A percentile compares a stretch with the other conserved stretches of the same genome.
phyloP scores from a whole-genome alignment of 2,113 vertebrate genomes.

The Pollachius pollachius region DNA sequence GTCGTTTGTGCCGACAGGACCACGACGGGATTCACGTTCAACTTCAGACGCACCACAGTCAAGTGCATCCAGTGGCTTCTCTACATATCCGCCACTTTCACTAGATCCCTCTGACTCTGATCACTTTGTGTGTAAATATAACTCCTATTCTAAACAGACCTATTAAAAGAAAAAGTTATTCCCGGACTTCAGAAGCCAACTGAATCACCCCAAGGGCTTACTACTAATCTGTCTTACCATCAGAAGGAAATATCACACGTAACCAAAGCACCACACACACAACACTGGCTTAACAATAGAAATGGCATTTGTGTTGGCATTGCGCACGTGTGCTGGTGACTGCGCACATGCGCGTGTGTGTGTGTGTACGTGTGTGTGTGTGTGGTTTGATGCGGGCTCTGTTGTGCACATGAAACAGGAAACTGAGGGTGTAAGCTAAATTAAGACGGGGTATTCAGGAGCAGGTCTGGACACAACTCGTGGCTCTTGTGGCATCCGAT shows the following conservation, averaged over 20 bases:
- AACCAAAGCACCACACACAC: slow-evolving; percentile 21
- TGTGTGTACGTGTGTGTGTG: not conserved
- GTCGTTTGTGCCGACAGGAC: too few relatives aligned
- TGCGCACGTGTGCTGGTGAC: slow-evolving; percentile 4
- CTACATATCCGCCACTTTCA: slow-evolving; percentile 37
- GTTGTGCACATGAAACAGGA: slow-evolving; percentile 69
- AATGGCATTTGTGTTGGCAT: not conserved
- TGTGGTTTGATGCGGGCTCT: slow-evolving; percentile 49
- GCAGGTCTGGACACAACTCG: slow-evolving; percentile 63
- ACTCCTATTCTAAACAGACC: slow-evolving; percentile 33
- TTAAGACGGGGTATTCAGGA: slow-evolving; percentile 72
- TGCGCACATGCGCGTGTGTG: not conserved
- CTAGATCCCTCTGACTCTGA: slow-evolving; percentile 29
- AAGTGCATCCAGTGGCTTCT: slow-evolving; percentile 23
- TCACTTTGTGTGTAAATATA: slow-evolving; percentile 44
- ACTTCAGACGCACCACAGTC: slow-evolving; percentile 10
- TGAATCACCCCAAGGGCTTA: slow-evolving; percentile 31
- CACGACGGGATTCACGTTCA: not conserved
- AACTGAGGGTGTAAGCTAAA: slow-evolving; percentile 68
- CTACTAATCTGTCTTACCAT: slow-evolving; percentile 29
- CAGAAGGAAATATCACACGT: slow-evolving; percentile 25
- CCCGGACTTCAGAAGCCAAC: slow-evolving; percentile 41
- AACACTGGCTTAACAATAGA: slow-evolving; percentile 33
- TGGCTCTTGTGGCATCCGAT: slow-evolving; percentile 49
- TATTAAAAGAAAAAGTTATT: slow-evolving; percentile 46